These are phyloP conservation scores for Felis chaus DNA, from an alignment of 2,113 vertebrate genomes.

Conservation along the genomic window DNA sequence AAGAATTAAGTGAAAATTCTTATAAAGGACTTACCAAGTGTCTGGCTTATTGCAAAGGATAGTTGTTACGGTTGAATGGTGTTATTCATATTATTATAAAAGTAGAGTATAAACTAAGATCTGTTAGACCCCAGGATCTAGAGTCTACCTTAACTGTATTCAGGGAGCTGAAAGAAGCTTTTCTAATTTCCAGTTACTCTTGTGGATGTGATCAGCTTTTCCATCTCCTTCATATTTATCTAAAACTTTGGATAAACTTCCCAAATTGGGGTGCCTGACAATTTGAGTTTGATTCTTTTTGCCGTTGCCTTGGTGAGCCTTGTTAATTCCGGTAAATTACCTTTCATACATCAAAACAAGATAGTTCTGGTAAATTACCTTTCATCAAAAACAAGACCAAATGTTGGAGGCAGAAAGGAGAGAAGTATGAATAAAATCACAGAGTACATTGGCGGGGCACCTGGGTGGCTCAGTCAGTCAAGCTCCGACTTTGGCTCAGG, in stretches of 20 bases:
- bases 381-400: neutral
- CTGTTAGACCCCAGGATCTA: neutral
- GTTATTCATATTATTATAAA: neutral
- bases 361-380: neutral
- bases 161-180: neutral
- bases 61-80: neutral
- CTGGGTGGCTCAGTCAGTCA: too few relatives aligned
- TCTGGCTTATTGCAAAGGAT: neutral
- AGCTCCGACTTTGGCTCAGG: too few relatives aligned
- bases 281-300: neutral
- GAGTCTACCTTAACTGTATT: neutral
- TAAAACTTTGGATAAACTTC: neutral
- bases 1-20: neutral
- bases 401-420: neutral
- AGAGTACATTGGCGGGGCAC: too few relatives aligned
- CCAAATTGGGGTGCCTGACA: neutral
- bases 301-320: neutral
- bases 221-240: neutral
- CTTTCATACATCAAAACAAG: neutral
- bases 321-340: neutral
- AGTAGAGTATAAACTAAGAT: neutral
- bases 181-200: neutral
- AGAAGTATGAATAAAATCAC: neutral
- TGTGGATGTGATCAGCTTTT: neutral
- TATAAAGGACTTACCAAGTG: neutral